A percentile compares a stretch with the other conserved stretches of the same genome.
Evolutionary conservation across 1,140 invertebrate species (phyloP).

Genomic region (Leptoteleia sp.): DNA sequence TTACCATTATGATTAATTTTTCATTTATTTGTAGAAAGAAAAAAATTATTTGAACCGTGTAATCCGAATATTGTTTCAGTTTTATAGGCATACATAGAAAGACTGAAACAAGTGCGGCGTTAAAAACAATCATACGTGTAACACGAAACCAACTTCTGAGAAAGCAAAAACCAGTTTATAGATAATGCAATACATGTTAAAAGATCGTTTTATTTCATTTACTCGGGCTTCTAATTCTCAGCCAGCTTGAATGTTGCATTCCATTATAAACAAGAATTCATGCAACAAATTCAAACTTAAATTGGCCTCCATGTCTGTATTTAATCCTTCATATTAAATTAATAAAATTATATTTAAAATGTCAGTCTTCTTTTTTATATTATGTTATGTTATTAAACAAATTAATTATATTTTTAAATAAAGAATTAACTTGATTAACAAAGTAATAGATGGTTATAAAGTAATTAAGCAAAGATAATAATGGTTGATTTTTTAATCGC

Average conservation of each 20-base stretch:
- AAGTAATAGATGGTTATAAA: conserved; percentile 11
- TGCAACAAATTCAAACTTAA: conserved; percentile 62
- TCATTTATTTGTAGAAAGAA: no score
- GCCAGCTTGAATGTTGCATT: conserved; percentile 66
- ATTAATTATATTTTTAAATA: conserved; percentile 11
- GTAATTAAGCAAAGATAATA: conserved; percentile 1
- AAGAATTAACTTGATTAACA: conserved; percentile 22
- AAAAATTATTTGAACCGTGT: neutral
- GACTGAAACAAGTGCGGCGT: conserved; percentile 22
- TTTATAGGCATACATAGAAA: conserved; percentile 20
- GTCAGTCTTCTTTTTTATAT: conserved; percentile 18
- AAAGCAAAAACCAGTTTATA: conserved; percentile 51
- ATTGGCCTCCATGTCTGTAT: conserved; percentile 62
- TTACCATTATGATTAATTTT: no score
- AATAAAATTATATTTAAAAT: neutral
- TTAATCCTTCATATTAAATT: conserved; percentile 58
- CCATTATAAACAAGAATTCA: conserved; percentile 63
- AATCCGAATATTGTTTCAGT: conserved; percentile 32
- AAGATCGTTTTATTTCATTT: conserved; percentile 40
- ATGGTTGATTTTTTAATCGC: neutral
- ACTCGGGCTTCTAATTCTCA: conserved; percentile 57
- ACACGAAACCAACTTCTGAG: conserved; percentile 37
- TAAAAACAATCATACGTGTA: conserved; percentile 42
- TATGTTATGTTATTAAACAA: conserved; percentile 12
- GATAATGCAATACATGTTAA: conserved; percentile 40